A percentile compares a stretch with the other conserved stretches of the same genome.
These are phyloP conservation scores for Cottus gobio DNA, from an alignment of 2,113 vertebrate genomes.

Conservation along the genomic window DNA sequence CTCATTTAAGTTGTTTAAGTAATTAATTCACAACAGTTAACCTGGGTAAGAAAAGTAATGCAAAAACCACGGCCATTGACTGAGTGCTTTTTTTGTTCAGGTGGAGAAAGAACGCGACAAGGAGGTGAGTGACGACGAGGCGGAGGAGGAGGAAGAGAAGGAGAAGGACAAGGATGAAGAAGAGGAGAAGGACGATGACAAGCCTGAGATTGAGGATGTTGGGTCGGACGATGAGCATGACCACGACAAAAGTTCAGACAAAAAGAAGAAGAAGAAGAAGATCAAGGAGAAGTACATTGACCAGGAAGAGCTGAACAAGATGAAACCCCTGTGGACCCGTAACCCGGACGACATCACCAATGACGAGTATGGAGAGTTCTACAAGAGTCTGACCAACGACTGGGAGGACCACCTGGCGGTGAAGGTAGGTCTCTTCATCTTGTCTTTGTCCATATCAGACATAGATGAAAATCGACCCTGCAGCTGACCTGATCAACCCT, in stretches of 20 bases:
- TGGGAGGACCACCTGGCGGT: conserved; percentile 89
- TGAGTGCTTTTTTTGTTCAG: conserved; percentile 66
- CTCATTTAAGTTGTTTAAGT: not conserved
- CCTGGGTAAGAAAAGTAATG: too few species aligned
- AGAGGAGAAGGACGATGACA: conserved; percentile 79
- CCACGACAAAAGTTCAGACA: conserved; percentile 74
- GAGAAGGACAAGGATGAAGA: conserved; percentile 78
- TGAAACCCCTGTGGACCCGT: conserved; percentile 92
- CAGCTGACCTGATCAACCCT: not conserved
- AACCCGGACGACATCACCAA: conserved; percentile 96
- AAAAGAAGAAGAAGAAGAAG: conserved; percentile 88
- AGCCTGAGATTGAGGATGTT: conserved; percentile 86
- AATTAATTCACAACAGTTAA: not conserved
- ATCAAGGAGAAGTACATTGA: conserved; percentile 89
- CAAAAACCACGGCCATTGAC: not conserved
- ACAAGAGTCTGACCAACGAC: conserved; percentile 93
- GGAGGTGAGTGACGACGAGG: conserved; percentile 93
- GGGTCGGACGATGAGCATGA: conserved; percentile 85
- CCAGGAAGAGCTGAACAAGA: conserved; percentile 87
- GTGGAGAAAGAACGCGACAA: conserved; percentile 95
- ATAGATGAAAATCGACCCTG: not conserved
- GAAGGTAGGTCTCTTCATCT: conserved; percentile 71
- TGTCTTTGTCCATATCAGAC: not conserved
- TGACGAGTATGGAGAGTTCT: conserved; percentile 96
- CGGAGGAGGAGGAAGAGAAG: conserved; percentile 78